Percentiles rank a stretch among this genome's conserved stretches.
Conservation (phyloP, 2,113 vertebrate species). For the Diphyllodes magnificus region DNA sequence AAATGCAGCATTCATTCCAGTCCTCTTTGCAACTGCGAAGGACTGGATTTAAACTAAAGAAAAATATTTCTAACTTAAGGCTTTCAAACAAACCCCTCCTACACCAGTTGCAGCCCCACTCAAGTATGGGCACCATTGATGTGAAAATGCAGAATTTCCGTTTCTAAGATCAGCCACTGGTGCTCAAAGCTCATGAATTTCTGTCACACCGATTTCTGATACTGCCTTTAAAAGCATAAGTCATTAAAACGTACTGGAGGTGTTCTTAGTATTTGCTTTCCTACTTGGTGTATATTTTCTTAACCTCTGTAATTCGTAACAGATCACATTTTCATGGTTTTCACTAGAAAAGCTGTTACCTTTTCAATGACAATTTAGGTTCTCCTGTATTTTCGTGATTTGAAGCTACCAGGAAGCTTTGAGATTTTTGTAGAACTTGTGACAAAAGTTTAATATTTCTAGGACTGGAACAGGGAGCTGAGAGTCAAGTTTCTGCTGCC, state of each 20-base stretch:
- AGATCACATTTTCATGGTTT: not conserved
- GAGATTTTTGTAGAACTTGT: not conserved
- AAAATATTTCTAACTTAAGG: not conserved
- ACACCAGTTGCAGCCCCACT: not conserved
- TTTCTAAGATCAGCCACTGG: not conserved
- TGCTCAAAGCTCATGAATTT: not conserved
- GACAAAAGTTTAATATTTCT: not conserved
- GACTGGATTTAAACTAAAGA: not conserved
- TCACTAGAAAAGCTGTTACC: not conserved
- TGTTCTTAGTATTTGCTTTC: not conserved
- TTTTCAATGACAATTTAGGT: not conserved
- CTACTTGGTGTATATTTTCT: not conserved
- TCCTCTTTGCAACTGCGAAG: not conserved
- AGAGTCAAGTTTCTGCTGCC: not conserved
- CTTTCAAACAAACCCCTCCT: not conserved
- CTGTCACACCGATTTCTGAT: not conserved
- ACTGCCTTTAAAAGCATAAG: not conserved
- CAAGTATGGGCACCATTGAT: not conserved
- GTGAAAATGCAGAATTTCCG: not conserved
- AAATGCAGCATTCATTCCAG: not conserved
- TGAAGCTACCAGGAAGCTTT: not conserved
- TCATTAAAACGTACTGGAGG: not conserved
- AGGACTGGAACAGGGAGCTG: not conserved
- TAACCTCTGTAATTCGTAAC: not conserved
- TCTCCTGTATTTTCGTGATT: not conserved